Conservation (phyloP, 1,140 invertebrate species). For the Brachionus plicatilis region DNA sequence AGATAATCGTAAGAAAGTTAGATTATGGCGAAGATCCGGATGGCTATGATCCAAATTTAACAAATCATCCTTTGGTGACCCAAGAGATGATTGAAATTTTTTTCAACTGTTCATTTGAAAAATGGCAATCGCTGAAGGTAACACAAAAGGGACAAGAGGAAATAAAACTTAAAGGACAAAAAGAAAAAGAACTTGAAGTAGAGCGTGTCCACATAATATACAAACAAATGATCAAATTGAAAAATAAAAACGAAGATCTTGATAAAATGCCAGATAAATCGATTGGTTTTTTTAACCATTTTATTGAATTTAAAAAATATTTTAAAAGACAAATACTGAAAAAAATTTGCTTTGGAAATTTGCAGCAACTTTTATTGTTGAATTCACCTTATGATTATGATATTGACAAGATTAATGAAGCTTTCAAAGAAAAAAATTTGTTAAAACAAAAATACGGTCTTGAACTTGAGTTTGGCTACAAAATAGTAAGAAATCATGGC, state of each 20-base stretch:
- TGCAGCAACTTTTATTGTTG: background rate
- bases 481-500: background rate
- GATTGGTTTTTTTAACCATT: background rate
- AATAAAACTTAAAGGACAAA: background rate
- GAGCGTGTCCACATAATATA: background rate
- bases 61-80: background rate
- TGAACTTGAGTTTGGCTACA: background rate
- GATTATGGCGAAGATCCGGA: background rate
- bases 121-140: background rate
- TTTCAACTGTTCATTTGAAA: background rate
- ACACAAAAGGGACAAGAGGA: background rate
- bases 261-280: background rate
- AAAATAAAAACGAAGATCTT: background rate
- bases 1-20: background rate
- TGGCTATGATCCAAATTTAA: background rate
- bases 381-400: background rate
- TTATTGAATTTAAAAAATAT: background rate
- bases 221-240: background rate
- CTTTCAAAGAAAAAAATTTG: background rate
- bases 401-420: background rate
- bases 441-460: background rate
- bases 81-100: background rate
- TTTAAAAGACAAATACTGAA: background rate
- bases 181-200: background rate
- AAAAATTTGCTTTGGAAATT: background rate